Base-by-base conservation (phyloP, 2,888 invertebrate genomes). In the Heliconius ismenius region DNA sequence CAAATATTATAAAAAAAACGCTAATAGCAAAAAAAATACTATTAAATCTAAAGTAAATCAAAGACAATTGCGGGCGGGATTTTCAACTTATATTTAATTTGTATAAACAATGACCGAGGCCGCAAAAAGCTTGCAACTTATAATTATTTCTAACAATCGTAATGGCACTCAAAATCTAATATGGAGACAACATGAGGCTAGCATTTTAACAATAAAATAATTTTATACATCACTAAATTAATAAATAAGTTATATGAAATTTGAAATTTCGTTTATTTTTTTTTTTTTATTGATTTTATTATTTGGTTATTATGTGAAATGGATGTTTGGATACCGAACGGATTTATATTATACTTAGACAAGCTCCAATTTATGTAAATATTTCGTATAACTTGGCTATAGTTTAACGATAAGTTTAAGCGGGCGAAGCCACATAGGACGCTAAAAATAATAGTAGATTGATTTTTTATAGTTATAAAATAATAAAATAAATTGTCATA, bases 121-220 rank as follows among this genome's bases (percentile, higher is more conserved):
- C 65, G 36, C 39, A 39, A n/a, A 67, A n/a, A 58, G 24, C 67
- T 67, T 26, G 24, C 9, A 7, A 76, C 76, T 75, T 79, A 82
- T 74, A 77, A 75, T 79, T 78, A 81, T 73, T 77, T 81, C 79
- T 76, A 58, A 36, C 80, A 74, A 82, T 82, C 79, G 81, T 81
- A 84, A 87, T 87, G 86, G 86, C 86, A 87, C 86, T 87, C 84
- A 84, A 58, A 81, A 74, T 80, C 81, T 81, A 79, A 82, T 36
- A 82, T 54, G 54, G 15, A 84, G 58, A 73, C 80, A 80, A 32
- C 6, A 24, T 36, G 24, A 70, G 70, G n/a, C 11, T 13, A 58
- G 9, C 70, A 24, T 54, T 70, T 11, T 70, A 24, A 58, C 70
- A 70, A 70, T 70, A 58, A 70, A 58, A 32, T 58, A 58, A 36